phyloP scores from a whole-genome alignment of 2,797 vertebrate genomes.

The Euphonia xanthogaster region DNA sequence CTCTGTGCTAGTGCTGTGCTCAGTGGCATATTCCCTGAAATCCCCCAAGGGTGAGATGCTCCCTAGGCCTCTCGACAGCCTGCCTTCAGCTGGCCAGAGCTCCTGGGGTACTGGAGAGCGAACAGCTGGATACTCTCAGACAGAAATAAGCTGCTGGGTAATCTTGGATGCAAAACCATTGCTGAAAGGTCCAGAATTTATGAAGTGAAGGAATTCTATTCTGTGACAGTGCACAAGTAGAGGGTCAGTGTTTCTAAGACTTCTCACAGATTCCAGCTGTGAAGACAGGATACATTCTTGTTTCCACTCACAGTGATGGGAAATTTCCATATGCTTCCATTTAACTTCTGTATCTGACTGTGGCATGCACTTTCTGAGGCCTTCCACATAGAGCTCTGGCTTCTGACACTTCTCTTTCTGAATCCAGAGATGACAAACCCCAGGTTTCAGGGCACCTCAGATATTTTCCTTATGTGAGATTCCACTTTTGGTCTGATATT shows the following conservation, averaged over 20 bases:
- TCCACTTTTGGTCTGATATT: background rate
- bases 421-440: background rate
- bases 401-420: background rate
- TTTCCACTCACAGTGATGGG: background rate
- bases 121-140: constrained; percentile 30
- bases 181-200: constrained; percentile 37
- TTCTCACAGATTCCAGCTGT: constrained; percentile 21
- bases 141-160: background rate
- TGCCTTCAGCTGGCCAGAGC: background rate
- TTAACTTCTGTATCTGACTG: constrained; percentile 5
- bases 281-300: background rate
- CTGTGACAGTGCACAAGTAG: background rate
- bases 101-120: background rate
- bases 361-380: background rate
- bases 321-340: constrained; percentile 21
- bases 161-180: background rate
- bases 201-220: constrained; percentile 10
- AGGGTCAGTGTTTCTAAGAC: background rate
- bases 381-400: background rate
- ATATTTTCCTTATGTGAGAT: background rate
- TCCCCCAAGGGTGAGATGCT: background rate
- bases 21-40: background rate
- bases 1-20: background rate
- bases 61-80: background rate
- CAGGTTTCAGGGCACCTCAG: background rate